Evolutionary conservation across 1,140 invertebrate species (phyloP), one percentile per base, ranked within the genome.

Genomic region (Drosophila nikananu): DNA sequence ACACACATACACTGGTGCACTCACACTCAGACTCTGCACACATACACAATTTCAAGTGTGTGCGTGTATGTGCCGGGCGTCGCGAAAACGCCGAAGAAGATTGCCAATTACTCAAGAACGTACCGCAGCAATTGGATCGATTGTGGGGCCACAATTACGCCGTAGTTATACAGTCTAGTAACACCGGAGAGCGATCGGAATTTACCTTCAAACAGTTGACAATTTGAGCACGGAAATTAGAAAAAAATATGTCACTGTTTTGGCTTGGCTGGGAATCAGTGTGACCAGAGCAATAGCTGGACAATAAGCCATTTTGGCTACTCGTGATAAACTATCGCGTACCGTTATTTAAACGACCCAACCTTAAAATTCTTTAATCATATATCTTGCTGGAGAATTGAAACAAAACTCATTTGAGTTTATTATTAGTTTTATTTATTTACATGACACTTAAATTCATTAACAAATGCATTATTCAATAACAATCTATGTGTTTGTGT

Each of bases 391-490:
- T 15, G 8, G 21, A 25, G 0, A 7, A 15, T 52, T 32, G 44
- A 60, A 60, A 66, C 39, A 65, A 23, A 17, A 4, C 23, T 68
- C 6, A 30, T 54, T 10, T 48, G 25, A 39, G 35, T 52, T 42
- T 52, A 51, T 37, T 44, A 55, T 39, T 74, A 23, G 44, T 41
- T 37, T 46, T 75, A 39, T 46, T 57, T 83, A 80, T 87, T 89
- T 83, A 89, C 78, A 89, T 81, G 66, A 86, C 52, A 77, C 78
- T 84, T 89, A 90, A 86, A 84, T 86, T 86, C 81, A 80, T 82
- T 90, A 90, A 90, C 79, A 90, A 91, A 90, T 86, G 86, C 76
- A 86, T 76, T 71, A 86, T 73, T 71, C 75, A 82, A 86, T 86
- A 90, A 90, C 86, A 90, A 80, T 81, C 55, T 66, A 68, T 81